Percentiles rank a stretch among this genome's conserved stretches.
Conservation (phyloP, 2,113 vertebrate species). For the Coptodon rendalli region DNA sequence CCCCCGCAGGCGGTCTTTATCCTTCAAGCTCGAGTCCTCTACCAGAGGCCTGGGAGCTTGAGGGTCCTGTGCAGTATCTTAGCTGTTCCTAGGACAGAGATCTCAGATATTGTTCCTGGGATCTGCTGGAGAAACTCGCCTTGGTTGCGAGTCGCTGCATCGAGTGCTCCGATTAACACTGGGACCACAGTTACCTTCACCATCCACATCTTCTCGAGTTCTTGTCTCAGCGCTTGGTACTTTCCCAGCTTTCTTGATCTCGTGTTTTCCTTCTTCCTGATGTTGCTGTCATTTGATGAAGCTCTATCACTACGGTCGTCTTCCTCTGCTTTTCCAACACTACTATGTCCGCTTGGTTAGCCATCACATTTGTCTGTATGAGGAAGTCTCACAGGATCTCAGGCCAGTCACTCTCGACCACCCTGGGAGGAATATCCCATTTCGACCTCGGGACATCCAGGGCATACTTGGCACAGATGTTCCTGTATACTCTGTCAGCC, state of each 20-base stretch:
- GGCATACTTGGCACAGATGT: not conserved
- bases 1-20: not conserved
- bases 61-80: not conserved
- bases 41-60: not conserved
- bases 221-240: fast-evolving
- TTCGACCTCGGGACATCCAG: not conserved
- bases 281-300: not conserved
- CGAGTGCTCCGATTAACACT: not conserved
- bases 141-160: not conserved
- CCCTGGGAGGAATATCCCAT: not conserved
- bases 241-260: not conserved
- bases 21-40: not conserved
- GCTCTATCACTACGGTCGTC: not conserved
- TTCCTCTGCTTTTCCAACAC: not conserved
- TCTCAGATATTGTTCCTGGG: not conserved
- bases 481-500: not conserved
- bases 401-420: not conserved
- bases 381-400: not conserved
- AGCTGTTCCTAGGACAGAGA: not conserved
- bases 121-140: not conserved
- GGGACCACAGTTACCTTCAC: fast-evolving
- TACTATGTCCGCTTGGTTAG: not conserved
- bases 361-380: not conserved
- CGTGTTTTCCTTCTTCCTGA: fast-evolving
- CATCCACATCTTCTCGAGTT: not conserved